Base-by-base conservation (phyloP, 2,888 invertebrate species). In the Drosophila ezoana region DNA sequence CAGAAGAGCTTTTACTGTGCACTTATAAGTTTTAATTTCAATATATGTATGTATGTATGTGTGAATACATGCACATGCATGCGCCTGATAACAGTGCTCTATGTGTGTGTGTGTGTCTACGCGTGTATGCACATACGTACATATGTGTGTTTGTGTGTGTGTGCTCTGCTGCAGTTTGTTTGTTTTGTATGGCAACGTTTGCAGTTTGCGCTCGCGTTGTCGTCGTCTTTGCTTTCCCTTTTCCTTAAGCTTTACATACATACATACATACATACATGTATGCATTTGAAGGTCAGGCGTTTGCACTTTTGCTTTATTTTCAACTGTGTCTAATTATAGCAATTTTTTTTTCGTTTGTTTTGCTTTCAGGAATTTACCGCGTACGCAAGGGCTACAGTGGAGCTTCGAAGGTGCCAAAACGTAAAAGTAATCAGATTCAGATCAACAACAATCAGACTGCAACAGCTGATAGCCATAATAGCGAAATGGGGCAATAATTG, bases 251-350 rank as follows among this genome's bases (percentile, higher is more conserved):
- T 45, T n/a, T n/a, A n/a, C n/a, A n/a, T n/a, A n/a, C n/a, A n/a
- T n/a, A n/a, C n/a, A n/a, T n/a, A n/a, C n/a, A n/a, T n/a, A n/a
- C n/a, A n/a, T n/a, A n/a, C n/a, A n/a, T n/a, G n/a, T n/a, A n/a
- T n/a, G n/a, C 28, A 32, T 67, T 72, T 70, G 80, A 85, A 82
- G 82, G 85, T 85, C 75, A 75, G 10, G 13, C 68, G 53, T 47
- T 72, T 72, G 74, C 59, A 77, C 64, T 72, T 72, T 70, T 70
- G 49, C 53, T 72, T 62, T 65, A 64, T 37, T 53, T 66, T 35
- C 47, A 40, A 49, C 35, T 61, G 57, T 79, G 38, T 74, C 79
- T 81, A 81, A 81, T 71, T 72, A 57, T 38, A 52, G 32, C 13
- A 20, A 48, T 57, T 49, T 44, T 40, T 40, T 6, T 44, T 23